Conservation (phyloP, 2,797 vertebrate genomes). For the Hemibagrus guttatus region DNA sequence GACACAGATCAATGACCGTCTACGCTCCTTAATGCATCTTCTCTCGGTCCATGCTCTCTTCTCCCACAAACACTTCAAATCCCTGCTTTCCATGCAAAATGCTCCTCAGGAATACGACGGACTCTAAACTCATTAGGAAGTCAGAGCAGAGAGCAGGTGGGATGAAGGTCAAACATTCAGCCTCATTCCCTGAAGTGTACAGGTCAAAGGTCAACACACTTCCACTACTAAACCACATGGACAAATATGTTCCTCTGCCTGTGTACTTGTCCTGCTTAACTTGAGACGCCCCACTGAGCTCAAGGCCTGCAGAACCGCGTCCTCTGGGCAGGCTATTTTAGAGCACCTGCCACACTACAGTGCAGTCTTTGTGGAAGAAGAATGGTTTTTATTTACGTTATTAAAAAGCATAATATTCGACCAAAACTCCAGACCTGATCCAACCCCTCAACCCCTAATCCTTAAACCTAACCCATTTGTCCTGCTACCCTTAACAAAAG, state of each 20-base stretch:
- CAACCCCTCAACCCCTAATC: background rate
- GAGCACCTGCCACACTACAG: background rate
- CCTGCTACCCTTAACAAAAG: background rate
- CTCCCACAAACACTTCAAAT: background rate
- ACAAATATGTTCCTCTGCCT: background rate
- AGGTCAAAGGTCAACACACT: background rate
- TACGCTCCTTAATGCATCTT: background rate
- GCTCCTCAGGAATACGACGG: background rate
- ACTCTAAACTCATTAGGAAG: background rate
- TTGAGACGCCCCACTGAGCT: background rate
- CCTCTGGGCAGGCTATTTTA: background rate
- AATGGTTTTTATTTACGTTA: background rate
- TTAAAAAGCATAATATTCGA: background rate
- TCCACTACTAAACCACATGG: background rate
- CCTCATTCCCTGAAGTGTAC: background rate
- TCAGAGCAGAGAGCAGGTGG: background rate
- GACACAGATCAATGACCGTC: slow-evolving; percentile 20
- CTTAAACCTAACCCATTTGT: background rate
- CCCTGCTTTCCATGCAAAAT: background rate
- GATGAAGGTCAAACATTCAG: background rate
- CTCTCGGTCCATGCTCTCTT: background rate
- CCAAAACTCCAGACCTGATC: background rate
- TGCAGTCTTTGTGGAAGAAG: no score
- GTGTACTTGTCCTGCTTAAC: slow-evolving; percentile 2
- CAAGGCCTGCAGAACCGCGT: background rate